Percentiles rank a stretch among this genome's conserved stretches.
phyloP scores from a whole-genome alignment of 1,140 invertebrate genomes.

The Stegodyphus dumicola region DNA sequence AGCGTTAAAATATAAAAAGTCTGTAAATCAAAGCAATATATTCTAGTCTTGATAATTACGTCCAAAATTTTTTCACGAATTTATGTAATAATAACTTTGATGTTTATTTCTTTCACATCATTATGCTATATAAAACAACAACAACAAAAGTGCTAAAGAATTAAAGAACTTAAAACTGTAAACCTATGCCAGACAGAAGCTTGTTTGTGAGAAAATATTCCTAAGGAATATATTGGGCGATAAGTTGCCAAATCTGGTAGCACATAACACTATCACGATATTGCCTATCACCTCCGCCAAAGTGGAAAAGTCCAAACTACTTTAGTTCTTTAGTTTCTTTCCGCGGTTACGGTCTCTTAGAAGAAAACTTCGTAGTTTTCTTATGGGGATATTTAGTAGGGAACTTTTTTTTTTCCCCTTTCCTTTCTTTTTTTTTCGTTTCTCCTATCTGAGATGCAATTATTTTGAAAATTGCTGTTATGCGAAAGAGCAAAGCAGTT shows the following conservation, averaged over 20 bases:
- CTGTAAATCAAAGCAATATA: too few relatives aligned
- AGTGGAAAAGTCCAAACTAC: constrained; percentile 49
- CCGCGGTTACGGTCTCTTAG: background rate
- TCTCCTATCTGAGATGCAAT: too few relatives aligned
- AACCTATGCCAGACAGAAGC: background rate
- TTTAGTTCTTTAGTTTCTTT: constrained; percentile 23
- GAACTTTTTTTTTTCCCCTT: background rate
- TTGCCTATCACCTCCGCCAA: constrained; percentile 15
- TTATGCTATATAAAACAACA: background rate
- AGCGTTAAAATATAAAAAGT: too few relatives aligned
- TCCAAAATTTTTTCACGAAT: too few relatives aligned
- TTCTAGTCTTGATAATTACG: too few relatives aligned
- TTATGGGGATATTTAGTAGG: background rate
- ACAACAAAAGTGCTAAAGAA: background rate
- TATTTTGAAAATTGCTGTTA: too few relatives aligned
- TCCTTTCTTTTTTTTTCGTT: background rate
- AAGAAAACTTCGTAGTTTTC: background rate
- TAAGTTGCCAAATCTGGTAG: constrained; percentile 1
- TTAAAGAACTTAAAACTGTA: background rate
- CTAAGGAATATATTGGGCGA: background rate
- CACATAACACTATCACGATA: background rate
- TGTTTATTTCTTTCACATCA: background rate
- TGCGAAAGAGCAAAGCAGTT: too few relatives aligned
- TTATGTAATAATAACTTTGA: too few relatives aligned
- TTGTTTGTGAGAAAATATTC: background rate